Percentiles rank a stretch among this genome's conserved stretches.
Conservation (phyloP, 1,140 invertebrate species). For the Hylaeus volcanicus region DNA sequence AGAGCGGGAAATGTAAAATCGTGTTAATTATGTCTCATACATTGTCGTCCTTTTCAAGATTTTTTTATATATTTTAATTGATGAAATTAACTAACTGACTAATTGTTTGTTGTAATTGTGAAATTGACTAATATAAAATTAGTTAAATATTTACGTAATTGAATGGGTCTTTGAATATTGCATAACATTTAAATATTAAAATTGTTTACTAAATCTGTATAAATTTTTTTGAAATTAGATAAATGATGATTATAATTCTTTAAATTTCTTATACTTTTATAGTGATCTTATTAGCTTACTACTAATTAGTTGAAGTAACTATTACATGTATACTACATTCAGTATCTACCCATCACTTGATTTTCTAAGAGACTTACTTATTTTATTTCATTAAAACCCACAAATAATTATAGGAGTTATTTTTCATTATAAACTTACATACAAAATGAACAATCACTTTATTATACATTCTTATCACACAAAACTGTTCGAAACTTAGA, state of each 20-base stretch:
- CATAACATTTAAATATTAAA: too few relatives aligned
- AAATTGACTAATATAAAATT: background rate
- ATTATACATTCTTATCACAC: constrained; percentile 38
- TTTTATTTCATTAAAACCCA: background rate
- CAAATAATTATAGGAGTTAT: background rate
- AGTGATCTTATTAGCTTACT: background rate
- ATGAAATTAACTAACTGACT: too few relatives aligned
- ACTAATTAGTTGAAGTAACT: background rate
- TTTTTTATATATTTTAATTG: background rate
- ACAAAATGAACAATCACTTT: constrained; percentile 37
- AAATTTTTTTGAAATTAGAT: background rate
- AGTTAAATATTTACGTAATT: background rate
- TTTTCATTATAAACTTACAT: constrained; percentile 15
- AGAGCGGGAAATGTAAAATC: constrained; percentile 25
- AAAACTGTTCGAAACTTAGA: constrained; percentile 29
- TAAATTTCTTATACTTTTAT: background rate
- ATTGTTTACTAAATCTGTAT: background rate
- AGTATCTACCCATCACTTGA: background rate
- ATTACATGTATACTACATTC: too few relatives aligned
- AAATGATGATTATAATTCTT: background rate
- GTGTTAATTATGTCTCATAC: background rate
- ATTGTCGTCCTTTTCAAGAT: background rate
- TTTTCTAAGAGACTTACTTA: background rate
- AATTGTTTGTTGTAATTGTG: too few relatives aligned
- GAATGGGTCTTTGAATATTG: background rate